These are phyloP conservation scores for Paedocypris sp. DNA, from an alignment of 2,113 vertebrate genomes.

Conservation along the genomic window DNA sequence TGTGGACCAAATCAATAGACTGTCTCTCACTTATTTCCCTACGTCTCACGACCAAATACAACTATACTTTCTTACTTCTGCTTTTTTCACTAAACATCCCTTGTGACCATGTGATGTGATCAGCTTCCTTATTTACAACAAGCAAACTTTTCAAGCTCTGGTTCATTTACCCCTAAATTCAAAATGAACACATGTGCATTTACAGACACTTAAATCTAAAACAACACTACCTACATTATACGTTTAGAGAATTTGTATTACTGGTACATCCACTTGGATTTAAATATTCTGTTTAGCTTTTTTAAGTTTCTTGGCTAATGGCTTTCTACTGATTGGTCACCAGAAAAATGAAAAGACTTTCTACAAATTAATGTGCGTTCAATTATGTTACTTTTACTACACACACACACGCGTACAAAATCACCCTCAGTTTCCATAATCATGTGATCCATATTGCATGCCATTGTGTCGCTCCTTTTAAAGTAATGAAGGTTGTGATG, in stretches of 20 bases:
- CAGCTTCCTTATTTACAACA: background rate
- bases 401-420: too few species aligned
- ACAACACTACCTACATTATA: too few species aligned
- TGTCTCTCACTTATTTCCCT: slow-evolving; percentile 16
- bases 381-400: too few species aligned
- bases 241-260: too few species aligned
- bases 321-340: too few species aligned
- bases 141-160: slow-evolving; percentile 13
- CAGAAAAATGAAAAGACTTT: slow-evolving; percentile 2
- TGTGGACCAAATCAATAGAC: slow-evolving; percentile 30
- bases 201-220: too few species aligned
- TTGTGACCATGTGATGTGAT: background rate
- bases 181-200: too few species aligned
- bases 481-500: slow-evolving; percentile 40
- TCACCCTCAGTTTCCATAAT: slow-evolving; percentile 14
- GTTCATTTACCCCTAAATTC: slow-evolving; percentile 29
- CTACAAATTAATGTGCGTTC: too few species aligned
- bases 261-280: too few species aligned
- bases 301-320: too few species aligned
- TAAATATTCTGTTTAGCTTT: too few species aligned
- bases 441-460: slow-evolving; percentile 33
- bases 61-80: background rate
- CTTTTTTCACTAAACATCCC: background rate
- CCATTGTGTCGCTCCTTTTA: slow-evolving; percentile 32
- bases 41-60: background rate